A percentile compares a stretch with the other conserved stretches of the same genome.
Evolutionary conservation across 2,797 vertebrate species (phyloP).

Genomic region (Falco cherrug): DNA sequence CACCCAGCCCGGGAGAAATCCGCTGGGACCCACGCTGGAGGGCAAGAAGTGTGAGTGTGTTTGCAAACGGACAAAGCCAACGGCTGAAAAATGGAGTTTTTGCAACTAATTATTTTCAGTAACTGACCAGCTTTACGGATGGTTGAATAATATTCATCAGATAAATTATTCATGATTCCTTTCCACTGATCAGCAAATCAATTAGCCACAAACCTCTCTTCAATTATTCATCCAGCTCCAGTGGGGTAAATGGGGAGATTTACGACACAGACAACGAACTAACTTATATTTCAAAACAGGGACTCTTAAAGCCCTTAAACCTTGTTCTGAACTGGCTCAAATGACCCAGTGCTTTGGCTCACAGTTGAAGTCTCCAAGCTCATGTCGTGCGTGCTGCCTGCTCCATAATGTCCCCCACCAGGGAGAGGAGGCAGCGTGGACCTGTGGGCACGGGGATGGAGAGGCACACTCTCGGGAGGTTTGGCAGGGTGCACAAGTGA

Average conservation of each 20-base stretch:
- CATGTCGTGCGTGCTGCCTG: not conserved
- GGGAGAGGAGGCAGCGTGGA: not conserved
- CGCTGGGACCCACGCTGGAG: rapidly evolving
- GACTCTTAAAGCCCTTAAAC: not conserved
- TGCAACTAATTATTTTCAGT: constrained; percentile 39
- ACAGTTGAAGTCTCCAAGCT: not conserved
- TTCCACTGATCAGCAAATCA: constrained; percentile 62
- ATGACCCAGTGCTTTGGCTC: not conserved
- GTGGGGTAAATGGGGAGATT: constrained; percentile 24
- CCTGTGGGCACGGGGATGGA: rapidly evolving
- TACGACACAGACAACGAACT: not conserved
- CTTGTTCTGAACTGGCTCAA: not conserved
- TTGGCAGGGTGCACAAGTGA: not conserved
- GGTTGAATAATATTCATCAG: constrained; percentile 7
- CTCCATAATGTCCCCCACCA: not conserved
- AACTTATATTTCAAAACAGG: not conserved
- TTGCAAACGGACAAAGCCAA: not conserved
- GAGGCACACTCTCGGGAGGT: rapidly evolving
- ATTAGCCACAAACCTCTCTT: constrained; percentile 58
- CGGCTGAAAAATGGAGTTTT: not conserved
- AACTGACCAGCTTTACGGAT: constrained; percentile 41
- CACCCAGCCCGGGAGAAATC: not conserved
- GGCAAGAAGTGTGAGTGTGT: not conserved
- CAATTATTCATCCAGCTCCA: constrained; percentile 25
- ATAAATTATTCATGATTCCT: constrained; percentile 62